phyloP scores from a whole-genome alignment of 2,797 vertebrate genomes.

The Acipenser oxyrinchus region DNA sequence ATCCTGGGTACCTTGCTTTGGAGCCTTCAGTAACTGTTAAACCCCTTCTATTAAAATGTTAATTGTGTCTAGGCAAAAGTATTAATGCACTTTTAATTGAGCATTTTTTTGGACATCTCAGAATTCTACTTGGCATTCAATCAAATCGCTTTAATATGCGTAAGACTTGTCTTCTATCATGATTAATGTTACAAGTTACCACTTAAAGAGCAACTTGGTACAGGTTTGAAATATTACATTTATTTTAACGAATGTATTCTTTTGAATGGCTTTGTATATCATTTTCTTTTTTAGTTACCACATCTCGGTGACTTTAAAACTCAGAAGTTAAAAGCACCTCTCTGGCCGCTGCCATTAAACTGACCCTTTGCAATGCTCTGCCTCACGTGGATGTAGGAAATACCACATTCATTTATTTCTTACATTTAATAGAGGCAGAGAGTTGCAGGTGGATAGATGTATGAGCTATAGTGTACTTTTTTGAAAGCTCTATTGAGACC shows the following conservation, averaged over 20 bases:
- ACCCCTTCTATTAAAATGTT: constrained; percentile 42
- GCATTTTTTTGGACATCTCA: constrained; percentile 57
- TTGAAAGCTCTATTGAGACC: too few species aligned
- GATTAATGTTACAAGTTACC: constrained; percentile 29
- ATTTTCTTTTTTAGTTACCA: too few species aligned
- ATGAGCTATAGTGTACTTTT: too few species aligned
- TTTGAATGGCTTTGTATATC: too few species aligned
- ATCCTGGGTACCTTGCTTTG: constrained; percentile 52
- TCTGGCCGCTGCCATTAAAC: too few species aligned
- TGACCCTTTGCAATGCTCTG: too few species aligned
- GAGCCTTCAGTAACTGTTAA: constrained; percentile 42
- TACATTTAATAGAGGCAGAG: too few species aligned
- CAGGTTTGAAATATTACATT: too few species aligned
- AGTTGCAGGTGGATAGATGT: too few species aligned
- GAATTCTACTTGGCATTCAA: constrained; percentile 46
- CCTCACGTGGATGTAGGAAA: too few species aligned
- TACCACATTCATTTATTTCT: too few species aligned
- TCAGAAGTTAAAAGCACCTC: not conserved
- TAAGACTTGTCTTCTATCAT: constrained; percentile 39
- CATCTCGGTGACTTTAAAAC: not conserved
- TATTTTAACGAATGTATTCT: too few species aligned
- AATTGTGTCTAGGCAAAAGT: constrained; percentile 49
- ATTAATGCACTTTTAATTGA: constrained; percentile 54
- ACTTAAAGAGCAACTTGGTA: not conserved
- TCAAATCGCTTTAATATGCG: constrained; percentile 52